These are phyloP conservation scores for Eclectus roratus DNA, from an alignment of 2,113 vertebrate species.

Conservation along the genomic window DNA sequence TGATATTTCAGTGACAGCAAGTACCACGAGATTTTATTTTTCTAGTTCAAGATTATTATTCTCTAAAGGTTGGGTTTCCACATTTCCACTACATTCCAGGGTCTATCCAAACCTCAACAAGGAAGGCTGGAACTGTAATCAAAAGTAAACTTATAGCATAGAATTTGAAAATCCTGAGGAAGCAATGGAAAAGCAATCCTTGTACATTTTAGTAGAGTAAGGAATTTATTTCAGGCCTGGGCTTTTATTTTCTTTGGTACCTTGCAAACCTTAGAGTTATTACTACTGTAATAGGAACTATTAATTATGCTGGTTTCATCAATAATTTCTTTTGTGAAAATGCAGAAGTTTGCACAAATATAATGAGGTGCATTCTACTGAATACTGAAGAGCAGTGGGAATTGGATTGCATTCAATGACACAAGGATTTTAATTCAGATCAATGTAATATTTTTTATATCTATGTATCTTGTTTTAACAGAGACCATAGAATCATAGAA, in stretches of 20 bases:
- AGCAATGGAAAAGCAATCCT: background rate
- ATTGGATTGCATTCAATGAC: background rate
- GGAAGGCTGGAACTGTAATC: background rate
- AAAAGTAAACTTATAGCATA: background rate
- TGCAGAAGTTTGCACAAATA: background rate
- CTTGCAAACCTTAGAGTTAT: background rate
- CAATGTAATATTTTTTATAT: background rate
- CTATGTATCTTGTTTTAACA: background rate
- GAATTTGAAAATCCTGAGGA: background rate
- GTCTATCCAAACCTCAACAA: background rate
- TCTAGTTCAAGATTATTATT: background rate
- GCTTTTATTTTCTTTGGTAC: background rate
- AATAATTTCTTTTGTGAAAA: background rate
- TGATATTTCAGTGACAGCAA: background rate
- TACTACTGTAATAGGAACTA: background rate
- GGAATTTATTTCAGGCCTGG: background rate
- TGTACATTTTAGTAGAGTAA: background rate
- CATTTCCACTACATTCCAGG: background rate
- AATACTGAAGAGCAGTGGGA: background rate
- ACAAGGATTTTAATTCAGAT: background rate
- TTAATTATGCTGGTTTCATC: background rate
- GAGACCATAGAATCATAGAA: background rate
- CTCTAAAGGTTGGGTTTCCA: background rate
- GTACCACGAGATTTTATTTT: background rate
- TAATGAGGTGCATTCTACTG: background rate